Evolutionary conservation across 2,888 invertebrate species (phyloP).

Genomic region (Microctonus hyperodae): DNA sequence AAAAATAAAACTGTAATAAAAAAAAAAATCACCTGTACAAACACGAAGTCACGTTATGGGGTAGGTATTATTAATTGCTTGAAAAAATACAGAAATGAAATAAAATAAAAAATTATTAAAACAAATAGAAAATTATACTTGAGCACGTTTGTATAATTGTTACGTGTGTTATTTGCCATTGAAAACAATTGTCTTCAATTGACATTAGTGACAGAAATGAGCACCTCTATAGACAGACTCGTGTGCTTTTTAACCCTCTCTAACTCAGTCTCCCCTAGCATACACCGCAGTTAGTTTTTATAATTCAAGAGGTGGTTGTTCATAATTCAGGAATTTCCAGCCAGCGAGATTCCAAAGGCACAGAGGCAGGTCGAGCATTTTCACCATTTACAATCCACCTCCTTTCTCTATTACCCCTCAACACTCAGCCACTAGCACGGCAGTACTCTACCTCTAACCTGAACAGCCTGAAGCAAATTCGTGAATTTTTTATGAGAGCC

Average conservation of each 20-base stretch:
- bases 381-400: conserved; percentile 6
- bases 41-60: background rate
- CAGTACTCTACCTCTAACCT: conserved; percentile 2
- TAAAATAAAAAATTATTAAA: conserved; percentile 39
- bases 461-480: conserved; percentile 30
- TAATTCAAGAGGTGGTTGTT: conserved; percentile 34
- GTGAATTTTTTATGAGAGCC: conserved; percentile 22
- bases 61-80: background rate
- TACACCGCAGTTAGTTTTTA: conserved; percentile 19
- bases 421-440: background rate
- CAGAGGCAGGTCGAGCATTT: conserved; percentile 17
- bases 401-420: background rate
- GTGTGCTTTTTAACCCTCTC: background rate
- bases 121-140: conserved; percentile 40
- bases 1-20: conserved; percentile 26
- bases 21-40: conserved; percentile 40
- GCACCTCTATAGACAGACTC: background rate
- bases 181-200: conserved; percentile 35
- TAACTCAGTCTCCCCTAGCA: background rate
- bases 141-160: conserved; percentile 11
- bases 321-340: conserved; percentile 35
- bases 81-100: background rate
- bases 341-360: conserved; percentile 26
- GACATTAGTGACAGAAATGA: conserved; percentile 24
- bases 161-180: background rate